These are phyloP conservation scores for Nymphalis io DNA, from an alignment of 1,140 invertebrate genomes.

Conservation along the genomic window DNA sequence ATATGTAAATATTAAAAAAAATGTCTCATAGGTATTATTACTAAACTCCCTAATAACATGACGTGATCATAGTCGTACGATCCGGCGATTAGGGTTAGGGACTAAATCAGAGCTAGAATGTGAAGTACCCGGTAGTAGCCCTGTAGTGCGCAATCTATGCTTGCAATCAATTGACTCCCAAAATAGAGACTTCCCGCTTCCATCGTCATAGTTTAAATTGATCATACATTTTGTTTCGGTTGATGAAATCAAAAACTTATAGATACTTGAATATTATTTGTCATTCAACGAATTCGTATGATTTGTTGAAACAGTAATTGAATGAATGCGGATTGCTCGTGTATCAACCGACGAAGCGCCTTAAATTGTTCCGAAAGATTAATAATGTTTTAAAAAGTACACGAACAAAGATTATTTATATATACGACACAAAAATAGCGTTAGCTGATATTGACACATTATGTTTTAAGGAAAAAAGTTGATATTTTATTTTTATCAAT, in stretches of 20 bases:
- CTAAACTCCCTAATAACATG: not conserved
- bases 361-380: not conserved
- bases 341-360: not conserved
- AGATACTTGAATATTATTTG: not conserved
- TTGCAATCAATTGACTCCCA: conserved; percentile 48
- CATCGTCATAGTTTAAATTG: conserved; percentile 34
- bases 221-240: not conserved
- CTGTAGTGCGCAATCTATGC: conserved; percentile 27
- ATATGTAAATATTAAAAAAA: too few species aligned
- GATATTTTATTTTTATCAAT: too few species aligned
- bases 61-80: not conserved
- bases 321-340: conserved; percentile 3
- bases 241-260: not conserved
- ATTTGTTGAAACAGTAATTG: conserved; percentile 6
- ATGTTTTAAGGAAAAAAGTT: too few species aligned
- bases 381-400: not conserved
- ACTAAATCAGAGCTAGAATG: conserved; percentile 34
- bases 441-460: too few species aligned
- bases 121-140: conserved; percentile 20
- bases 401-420: too few species aligned
- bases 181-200: conserved; percentile 49
- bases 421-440: too few species aligned
- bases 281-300: not conserved
- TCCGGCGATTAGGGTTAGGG: conserved; percentile 25
- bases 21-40: not conserved